Percentiles rank a stretch among this genome's conserved stretches.
Evolutionary conservation across 2,113 vertebrate genomes (phyloP).

Genomic region (Taurulus bubalis): DNA sequence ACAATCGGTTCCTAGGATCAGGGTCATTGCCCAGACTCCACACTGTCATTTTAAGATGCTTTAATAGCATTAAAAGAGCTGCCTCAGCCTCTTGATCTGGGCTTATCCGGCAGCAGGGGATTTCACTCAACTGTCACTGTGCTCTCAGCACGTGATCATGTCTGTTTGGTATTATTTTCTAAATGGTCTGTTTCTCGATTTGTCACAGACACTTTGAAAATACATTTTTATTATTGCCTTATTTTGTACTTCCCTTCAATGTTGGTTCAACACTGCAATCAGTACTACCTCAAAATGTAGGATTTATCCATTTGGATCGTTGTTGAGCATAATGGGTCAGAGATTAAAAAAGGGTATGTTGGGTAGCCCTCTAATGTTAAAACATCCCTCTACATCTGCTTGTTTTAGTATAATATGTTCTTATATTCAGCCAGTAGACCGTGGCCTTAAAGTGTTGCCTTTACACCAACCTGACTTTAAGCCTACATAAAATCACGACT

Average conservation of each 20-base stretch:
- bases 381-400: neutral
- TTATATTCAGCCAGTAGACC: conserved; percentile 1
- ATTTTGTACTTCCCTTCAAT: conserved; percentile 13
- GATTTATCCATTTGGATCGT: neutral
- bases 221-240: neutral
- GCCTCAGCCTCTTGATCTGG: conserved; percentile 75
- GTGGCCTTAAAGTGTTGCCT: neutral
- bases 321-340: neutral
- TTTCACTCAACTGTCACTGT: conserved; percentile 63
- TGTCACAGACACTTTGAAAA: conserved; percentile 19
- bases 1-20: conserved; percentile 63
- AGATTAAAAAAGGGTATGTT: conserved; percentile 18
- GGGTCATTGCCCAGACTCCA: conserved; percentile 64
- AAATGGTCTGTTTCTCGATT: conserved; percentile 28
- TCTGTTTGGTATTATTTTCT: conserved; percentile 47
- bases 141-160: conserved; percentile 38
- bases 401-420: neutral
- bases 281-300: neutral
- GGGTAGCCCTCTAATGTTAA: neutral
- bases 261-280: neutral
- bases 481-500: neutral
- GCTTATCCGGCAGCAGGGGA: conserved; percentile 76
- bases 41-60: conserved; percentile 73
- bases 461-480: neutral
- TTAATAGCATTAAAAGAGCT: conserved; percentile 77